Conservation (phyloP, 2,888 invertebrate species). For the Pammene aurita region DNA sequence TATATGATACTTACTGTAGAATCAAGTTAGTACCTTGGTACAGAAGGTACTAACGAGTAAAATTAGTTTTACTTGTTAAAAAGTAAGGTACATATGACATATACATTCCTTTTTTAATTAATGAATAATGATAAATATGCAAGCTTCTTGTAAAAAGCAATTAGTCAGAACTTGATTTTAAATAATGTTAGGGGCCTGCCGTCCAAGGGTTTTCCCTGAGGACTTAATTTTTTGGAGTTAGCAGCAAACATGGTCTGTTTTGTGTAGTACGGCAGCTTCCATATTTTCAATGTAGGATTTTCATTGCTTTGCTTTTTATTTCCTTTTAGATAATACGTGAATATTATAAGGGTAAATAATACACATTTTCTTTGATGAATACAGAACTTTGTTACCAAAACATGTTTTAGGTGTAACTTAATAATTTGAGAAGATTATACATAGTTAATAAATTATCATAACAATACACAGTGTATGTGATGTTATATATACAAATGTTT, state of each 20-base stretch:
- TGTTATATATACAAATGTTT: conserved; percentile 7
- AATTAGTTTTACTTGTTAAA: too few species aligned
- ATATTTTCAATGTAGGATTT: not conserved
- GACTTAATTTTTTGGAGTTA: conserved; percentile 29
- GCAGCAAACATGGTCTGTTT: conserved; percentile 22
- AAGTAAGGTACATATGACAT: too few species aligned
- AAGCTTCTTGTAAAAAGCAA: not conserved
- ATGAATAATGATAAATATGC: too few species aligned
- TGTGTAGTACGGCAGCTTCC: conserved; percentile 9
- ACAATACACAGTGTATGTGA: conserved; percentile 13
- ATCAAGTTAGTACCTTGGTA: too few species aligned
- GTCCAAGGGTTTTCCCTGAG: conserved; percentile 6
- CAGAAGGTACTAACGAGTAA: too few species aligned
- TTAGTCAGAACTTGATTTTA: conserved; percentile 28
- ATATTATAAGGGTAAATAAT: conserved; percentile 49
- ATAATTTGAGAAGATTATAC: conserved; percentile 46
- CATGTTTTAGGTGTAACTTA: conserved; percentile 59
- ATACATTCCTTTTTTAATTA: too few species aligned
- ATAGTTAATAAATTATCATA: conserved; percentile 22
- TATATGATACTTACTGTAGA: too few species aligned
- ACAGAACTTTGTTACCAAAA: conserved; percentile 65
- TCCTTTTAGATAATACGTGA: not conserved
- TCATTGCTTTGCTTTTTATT: not conserved
- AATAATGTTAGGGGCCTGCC: conserved; percentile 13
- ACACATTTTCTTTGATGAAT: conserved; percentile 55